Conservation (phyloP, 1,140 invertebrate genomes). For the Triops longicaudatus region DNA sequence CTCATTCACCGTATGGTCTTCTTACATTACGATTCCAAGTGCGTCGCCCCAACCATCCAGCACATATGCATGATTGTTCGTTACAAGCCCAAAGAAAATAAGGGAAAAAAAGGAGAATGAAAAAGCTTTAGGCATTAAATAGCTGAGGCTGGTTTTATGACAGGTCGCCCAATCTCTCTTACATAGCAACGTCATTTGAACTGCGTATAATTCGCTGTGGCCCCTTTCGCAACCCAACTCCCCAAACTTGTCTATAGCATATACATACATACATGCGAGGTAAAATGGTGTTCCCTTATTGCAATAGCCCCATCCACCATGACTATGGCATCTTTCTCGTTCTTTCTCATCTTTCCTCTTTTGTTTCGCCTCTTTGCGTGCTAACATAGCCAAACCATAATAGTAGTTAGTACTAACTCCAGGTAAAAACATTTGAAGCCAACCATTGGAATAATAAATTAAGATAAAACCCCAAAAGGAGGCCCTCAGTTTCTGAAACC, state of each 20-base stretch:
- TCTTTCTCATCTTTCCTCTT: neutral
- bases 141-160: constrained; percentile 10
- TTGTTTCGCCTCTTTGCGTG: neutral
- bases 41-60: neutral
- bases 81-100: no score
- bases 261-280: neutral
- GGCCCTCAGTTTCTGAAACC: neutral
- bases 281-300: neutral
- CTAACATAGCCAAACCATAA: no score
- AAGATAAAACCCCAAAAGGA: neutral
- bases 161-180: neutral
- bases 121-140: neutral
- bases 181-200: no score
- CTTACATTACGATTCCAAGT: neutral
- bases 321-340: neutral
- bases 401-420: no score
- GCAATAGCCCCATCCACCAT: neutral
- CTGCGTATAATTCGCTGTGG: no score
- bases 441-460: constrained; percentile 4
- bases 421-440: neutral
- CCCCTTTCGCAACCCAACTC: no score
- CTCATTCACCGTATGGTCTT: neutral
- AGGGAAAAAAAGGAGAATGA: neutral
- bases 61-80: constrained; percentile 1
- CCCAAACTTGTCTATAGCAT: neutral